These are phyloP conservation scores for Colletes gigas DNA, from an alignment of 1,140 invertebrate species.

Conservation along the genomic window DNA sequence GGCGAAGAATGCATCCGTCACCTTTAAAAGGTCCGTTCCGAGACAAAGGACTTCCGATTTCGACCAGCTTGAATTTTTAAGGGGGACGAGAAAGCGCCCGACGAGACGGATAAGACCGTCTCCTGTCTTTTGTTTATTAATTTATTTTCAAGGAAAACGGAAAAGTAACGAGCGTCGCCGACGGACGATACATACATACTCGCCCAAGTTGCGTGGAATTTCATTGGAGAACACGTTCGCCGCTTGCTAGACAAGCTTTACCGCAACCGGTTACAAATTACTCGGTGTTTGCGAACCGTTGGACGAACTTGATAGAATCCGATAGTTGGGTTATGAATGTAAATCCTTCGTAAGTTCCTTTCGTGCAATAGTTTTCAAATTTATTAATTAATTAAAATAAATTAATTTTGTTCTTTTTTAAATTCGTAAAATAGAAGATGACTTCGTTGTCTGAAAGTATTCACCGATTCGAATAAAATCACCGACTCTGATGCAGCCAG, in stretches of 20 bases:
- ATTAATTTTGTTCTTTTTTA: too few relatives aligned
- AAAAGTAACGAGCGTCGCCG: neutral
- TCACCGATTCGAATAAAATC: too few relatives aligned
- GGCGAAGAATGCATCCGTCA: too few relatives aligned
- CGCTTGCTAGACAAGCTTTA: constrained; percentile 8
- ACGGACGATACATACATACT: too few relatives aligned
- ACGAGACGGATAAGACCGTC: neutral
- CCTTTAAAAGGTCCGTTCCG: neutral
- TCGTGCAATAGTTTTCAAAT: too few relatives aligned
- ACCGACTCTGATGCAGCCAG: too few relatives aligned
- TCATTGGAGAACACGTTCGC: constrained; percentile 27
- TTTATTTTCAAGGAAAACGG: neutral
- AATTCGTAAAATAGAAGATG: too few relatives aligned
- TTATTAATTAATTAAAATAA: too few relatives aligned
- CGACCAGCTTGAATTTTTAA: neutral
- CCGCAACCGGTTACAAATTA: constrained; percentile 35
- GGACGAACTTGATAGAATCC: neutral
- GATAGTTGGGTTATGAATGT: too few relatives aligned
- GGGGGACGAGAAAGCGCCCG: neutral
- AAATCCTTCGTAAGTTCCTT: too few relatives aligned
- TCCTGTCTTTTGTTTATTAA: constrained; percentile 3
- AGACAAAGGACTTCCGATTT: neutral
- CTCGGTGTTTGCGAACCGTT: constrained; percentile 9
- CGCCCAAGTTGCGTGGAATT: constrained; percentile 4
- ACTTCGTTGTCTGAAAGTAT: too few relatives aligned